Percentiles rank a stretch among this genome's conserved stretches.
Conservation (phyloP, 2,888 invertebrate genomes). For the Trichogramma evanescens region DNA sequence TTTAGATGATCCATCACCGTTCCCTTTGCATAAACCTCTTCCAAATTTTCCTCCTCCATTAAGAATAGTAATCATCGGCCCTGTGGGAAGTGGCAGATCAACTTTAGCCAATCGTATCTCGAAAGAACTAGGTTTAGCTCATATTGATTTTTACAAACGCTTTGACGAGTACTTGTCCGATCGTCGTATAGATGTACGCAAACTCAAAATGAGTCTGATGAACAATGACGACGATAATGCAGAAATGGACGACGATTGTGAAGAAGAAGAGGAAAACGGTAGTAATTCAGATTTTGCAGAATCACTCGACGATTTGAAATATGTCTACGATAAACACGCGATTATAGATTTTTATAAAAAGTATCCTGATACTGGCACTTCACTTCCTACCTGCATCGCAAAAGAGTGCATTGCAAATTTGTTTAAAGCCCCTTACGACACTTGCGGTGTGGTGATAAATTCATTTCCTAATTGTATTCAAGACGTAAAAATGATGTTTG, state of each 20-base stretch:
- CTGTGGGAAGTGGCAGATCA: slow-evolving; percentile 53
- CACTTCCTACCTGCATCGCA: slow-evolving; percentile 48
- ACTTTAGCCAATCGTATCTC: slow-evolving; percentile 50
- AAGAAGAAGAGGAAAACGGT: slow-evolving; percentile 19
- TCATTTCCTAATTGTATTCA: slow-evolving; percentile 55
- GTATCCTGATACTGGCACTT: slow-evolving; percentile 51
- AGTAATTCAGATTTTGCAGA: slow-evolving; percentile 23
- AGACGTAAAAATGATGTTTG: slow-evolving; percentile 53
- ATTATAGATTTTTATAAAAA: slow-evolving; percentile 44
- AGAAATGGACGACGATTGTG: not conserved
- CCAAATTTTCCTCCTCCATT: slow-evolving; percentile 49
- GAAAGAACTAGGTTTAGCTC: slow-evolving; percentile 52
- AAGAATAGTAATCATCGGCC: slow-evolving; percentile 56
- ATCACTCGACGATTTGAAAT: slow-evolving; percentile 21
- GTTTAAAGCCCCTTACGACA: slow-evolving; percentile 49
- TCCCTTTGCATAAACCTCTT: slow-evolving; percentile 46
- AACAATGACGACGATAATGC: not conserved
- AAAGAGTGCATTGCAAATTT: slow-evolving; percentile 47
- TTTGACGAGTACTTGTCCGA: slow-evolving; percentile 28
- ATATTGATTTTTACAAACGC: slow-evolving; percentile 48
- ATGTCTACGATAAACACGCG: slow-evolving; percentile 19
- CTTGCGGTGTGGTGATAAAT: slow-evolving; percentile 55
- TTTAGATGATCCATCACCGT: slow-evolving; percentile 46
- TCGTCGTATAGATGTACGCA: slow-evolving; percentile 18
- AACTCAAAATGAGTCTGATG: not conserved